Conservation (phyloP, 2,888 invertebrate species). For the Dasysyrphus tricinctus region DNA sequence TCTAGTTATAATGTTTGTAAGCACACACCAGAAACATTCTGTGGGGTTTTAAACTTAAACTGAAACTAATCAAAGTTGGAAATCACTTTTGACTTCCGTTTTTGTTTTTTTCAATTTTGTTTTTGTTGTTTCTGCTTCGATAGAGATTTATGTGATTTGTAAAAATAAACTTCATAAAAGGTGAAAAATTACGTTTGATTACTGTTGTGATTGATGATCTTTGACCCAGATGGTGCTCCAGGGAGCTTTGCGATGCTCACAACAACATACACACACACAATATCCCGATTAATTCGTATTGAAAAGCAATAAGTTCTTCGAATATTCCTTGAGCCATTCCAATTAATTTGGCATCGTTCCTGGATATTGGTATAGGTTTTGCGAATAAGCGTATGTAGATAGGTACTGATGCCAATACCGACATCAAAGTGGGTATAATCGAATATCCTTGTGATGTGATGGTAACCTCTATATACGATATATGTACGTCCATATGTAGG, state of each 20-base stretch:
- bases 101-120: not conserved
- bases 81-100: not conserved
- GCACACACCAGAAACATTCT: not conserved
- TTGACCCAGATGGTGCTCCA: conserved; percentile 7
- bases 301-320: conserved; percentile 17
- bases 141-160: conserved; percentile 1
- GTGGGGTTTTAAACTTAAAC: not conserved
- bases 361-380: not conserved
- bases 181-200: conserved; percentile 13
- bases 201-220: conserved; percentile 20
- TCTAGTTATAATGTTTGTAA: not conserved
- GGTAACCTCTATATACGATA: not conserved
- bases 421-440: conserved; percentile 4
- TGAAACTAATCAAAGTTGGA: conserved; percentile 25
- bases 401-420: not conserved
- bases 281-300: not conserved
- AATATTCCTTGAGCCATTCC: conserved; percentile 15
- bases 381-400: not conserved
- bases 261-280: not conserved
- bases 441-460: conserved; percentile 4
- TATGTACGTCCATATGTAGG: not conserved
- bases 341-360: conserved; percentile 21
- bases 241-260: too few species aligned
- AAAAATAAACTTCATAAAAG: conserved; percentile 13
- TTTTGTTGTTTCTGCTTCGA: not conserved